Conservation (phyloP, 2,888 invertebrate species). For the Metalampra italica region DNA sequence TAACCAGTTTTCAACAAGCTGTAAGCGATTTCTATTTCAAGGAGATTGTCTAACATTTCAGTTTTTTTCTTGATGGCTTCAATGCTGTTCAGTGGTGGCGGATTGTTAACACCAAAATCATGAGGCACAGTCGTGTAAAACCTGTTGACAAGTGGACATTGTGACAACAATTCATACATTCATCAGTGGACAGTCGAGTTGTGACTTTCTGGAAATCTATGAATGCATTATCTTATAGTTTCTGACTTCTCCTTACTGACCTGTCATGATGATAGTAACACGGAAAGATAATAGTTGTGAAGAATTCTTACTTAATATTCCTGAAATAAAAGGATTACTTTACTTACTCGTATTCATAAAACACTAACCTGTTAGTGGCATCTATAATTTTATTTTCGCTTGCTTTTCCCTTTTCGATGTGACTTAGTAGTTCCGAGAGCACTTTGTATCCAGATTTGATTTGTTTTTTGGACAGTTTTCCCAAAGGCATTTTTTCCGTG, state of each 20-base stretch:
- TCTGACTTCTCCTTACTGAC: too few species aligned
- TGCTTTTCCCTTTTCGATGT: conserved; percentile 71
- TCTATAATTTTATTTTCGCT: conserved; percentile 83
- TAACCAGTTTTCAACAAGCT: conserved; percentile 84
- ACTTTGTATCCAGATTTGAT: conserved; percentile 91
- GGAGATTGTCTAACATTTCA: conserved; percentile 93
- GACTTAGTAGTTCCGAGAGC: conserved; percentile 82
- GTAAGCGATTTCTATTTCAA: conserved; percentile 98
- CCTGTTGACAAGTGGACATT: conserved; percentile 41
- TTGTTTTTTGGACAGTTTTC: conserved; percentile 95
- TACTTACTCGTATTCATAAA: neutral
- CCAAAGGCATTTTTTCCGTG: conserved; percentile 98
- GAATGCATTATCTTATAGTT: too few species aligned
- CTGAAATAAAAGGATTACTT: too few species aligned
- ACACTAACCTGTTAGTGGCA: conserved; percentile 84
- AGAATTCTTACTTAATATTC: too few species aligned
- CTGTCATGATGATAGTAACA: too few species aligned
- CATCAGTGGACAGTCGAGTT: too few species aligned
- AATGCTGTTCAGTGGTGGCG: conserved; percentile 87
- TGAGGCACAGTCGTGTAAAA: conserved; percentile 98
- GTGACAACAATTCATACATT: neutral
- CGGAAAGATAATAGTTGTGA: too few species aligned
- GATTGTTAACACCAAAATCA: conserved; percentile 90
- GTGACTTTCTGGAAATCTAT: too few species aligned
- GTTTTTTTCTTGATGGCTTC: conserved; percentile 83